Percentiles rank a stretch among this genome's conserved stretches.
phyloP scores from a whole-genome alignment of 1,140 invertebrate species.

The Zaprionus capensis region DNA sequence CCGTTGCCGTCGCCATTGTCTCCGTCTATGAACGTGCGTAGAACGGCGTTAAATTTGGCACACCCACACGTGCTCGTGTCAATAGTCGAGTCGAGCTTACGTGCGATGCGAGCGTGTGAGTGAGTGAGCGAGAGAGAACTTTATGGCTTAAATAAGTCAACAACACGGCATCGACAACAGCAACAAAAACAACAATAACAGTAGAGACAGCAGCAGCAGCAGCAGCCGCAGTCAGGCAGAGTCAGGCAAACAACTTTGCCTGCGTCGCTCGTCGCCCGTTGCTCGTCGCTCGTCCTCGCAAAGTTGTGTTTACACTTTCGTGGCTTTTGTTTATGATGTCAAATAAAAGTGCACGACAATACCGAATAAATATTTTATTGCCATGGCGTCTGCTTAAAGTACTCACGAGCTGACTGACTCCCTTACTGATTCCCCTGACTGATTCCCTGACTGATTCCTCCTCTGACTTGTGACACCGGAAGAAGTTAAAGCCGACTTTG shows the following conservation, averaged over 20 bases:
- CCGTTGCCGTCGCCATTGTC: conserved; percentile 43
- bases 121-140: conserved; percentile 59
- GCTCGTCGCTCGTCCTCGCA: conserved; percentile 31
- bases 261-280: background rate
- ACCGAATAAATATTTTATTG: conserved; percentile 82
- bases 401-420: background rate
- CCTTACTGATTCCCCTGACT: background rate
- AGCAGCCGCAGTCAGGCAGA: conserved; percentile 1
- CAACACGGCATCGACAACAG: conserved; percentile 58
- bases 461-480: conserved; percentile 4
- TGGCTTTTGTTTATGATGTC: conserved; percentile 83
- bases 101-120: conserved; percentile 32
- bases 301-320: conserved; percentile 81
- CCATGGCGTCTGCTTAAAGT: conserved; percentile 55
- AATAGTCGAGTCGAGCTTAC: conserved; percentile 51
- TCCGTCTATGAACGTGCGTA: conserved; percentile 56
- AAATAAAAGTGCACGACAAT: conserved; percentile 83
- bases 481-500: conserved; percentile 44
- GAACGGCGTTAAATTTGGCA: conserved; percentile 79
- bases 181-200: conserved; percentile 5
- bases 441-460: background rate
- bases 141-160: conserved; percentile 83
- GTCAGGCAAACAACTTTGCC: conserved; percentile 41
- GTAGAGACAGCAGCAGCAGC: background rate
- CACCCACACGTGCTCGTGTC: conserved; percentile 75